phyloP scores from a whole-genome alignment of 2,797 vertebrate genomes.

The Lophius americanus region DNA sequence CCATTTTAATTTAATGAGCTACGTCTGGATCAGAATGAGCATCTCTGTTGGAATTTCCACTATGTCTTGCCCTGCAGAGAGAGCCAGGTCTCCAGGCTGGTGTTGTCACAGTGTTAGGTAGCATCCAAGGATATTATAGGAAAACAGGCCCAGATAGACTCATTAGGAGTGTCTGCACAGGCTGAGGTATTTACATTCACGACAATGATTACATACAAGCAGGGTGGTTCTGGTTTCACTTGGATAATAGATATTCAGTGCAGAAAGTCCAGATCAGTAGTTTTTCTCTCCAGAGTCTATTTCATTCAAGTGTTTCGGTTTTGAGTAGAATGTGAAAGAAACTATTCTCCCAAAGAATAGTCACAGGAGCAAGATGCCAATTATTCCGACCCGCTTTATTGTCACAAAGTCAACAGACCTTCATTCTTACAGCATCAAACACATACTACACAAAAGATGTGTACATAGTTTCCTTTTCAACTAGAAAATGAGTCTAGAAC shows the following conservation, averaged over 20 bases:
- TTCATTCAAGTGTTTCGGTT: slow-evolving; percentile 51
- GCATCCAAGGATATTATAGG: slow-evolving; percentile 65
- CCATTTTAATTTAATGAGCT: slow-evolving; percentile 73
- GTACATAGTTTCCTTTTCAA: not conserved
- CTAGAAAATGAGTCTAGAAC: not conserved
- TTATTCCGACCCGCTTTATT: slow-evolving; percentile 21
- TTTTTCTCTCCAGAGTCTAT: slow-evolving; percentile 13
- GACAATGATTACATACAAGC: slow-evolving; percentile 49
- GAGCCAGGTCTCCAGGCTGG: slow-evolving; percentile 43
- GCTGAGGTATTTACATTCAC: slow-evolving; percentile 52
- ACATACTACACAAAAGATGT: slow-evolving; percentile 2
- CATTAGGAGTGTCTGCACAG: slow-evolving; percentile 62
- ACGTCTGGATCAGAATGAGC: slow-evolving; percentile 61
- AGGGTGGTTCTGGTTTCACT: slow-evolving; percentile 43
- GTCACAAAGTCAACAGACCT: slow-evolving; percentile 12
- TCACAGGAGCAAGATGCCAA: slow-evolving; percentile 8
- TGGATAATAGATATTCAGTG: slow-evolving; percentile 58
- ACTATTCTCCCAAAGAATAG: slow-evolving; percentile 19
- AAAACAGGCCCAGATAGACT: slow-evolving; percentile 70
- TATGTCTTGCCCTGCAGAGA: slow-evolving; percentile 50
- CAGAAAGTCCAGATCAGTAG: slow-evolving; percentile 22
- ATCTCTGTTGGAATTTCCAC: slow-evolving; percentile 73
- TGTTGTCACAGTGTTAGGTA: slow-evolving; percentile 81
- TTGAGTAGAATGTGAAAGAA: slow-evolving; percentile 28
- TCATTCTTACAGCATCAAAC: not conserved